Base-by-base conservation (phyloP, 2,113 vertebrate species). In the Ochotona curzoniae region DNA sequence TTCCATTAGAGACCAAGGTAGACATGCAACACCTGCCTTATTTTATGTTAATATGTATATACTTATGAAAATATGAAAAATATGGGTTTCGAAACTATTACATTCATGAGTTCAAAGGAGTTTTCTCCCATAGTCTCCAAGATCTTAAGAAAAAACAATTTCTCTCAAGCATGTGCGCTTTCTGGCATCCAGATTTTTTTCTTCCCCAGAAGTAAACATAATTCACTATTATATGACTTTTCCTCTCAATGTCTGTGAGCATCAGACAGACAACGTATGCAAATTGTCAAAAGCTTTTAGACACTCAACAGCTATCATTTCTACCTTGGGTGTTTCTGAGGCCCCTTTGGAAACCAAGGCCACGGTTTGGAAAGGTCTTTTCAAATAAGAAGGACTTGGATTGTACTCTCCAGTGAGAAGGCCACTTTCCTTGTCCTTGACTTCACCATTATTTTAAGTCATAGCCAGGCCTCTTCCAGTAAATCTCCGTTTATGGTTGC, bases 11-110 rank as follows among this genome's bases (percentile, higher is more conserved):
- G 26, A 67, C 20, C 44, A 64, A 35, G 25, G 3, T 44, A 80
- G n/a, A 49, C 60, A 92, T 49, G 12, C 32, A 47, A 71, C n/a
- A 89, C 51, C 70, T 86, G 57, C 61, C 21, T 94, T 76, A 38
- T 76, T n/a, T 96, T 69, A 74, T 90, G 51, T 75, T 71, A 15
- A 57, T 14, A 57, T 94, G 83, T 70, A 83, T 87, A 76, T 71
- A 57, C 12, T 54, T 14, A 57, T n/a, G 38, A 44, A 44, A 44
- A 44, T 44, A 44, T 74, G 4, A 49, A 64, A 91, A 83, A 35
- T 38, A 83, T 21, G 44, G 18, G 12, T 18, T 20, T 87, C 23
- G n/a, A 71, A 90, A 86, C 26, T 26, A 69, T 93, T 78, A 44
- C 23, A 66, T 87, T 87, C 61, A n/a, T 82, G 67, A 75, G 76